Evolutionary conservation across 2,797 vertebrate genomes (phyloP), one percentile per base, ranked within the genome.

Genomic region (Schizopygopsis malacanthus): DNA sequence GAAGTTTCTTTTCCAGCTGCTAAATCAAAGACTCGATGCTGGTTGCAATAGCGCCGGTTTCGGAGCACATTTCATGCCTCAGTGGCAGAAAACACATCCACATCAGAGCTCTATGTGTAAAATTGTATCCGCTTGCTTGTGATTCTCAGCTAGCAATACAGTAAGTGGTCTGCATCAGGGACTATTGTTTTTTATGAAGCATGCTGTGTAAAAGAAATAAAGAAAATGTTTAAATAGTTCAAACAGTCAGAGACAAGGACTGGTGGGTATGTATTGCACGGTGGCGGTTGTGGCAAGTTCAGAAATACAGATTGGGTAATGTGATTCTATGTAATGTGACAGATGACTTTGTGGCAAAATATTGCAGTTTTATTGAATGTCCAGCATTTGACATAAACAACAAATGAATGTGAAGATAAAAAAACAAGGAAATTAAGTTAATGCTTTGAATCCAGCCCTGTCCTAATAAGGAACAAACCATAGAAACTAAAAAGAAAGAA

Each of bases 1-100:
- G 50, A 83, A 84, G 56, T 59, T 91, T 88, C 90, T 90, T 54
- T 81, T 84, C 86, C 90, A 92, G 87, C 88, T 88, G 92, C 85
- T 85, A 59, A 87, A 89, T 91, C 82, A 88, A 87, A 93, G 86
- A 65, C 81, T 88, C 79, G 83, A 89, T 80, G 79, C 79, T 90
- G 86, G 81, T 83, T 87, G 86, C 91, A 87, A 89, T 89, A 91
- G 91, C 52, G 69, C 87, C 67, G 83, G 90, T 90, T 90, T 91
- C 80, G 79, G 67, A 89, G 90, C 79, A 85, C 79, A 87, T 91
- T 87, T 91, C 84, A 89, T 80, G 86, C 5, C 85, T 88, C 22
- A 79, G 80, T 84, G 87, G 73, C 86, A 87, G 76, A 72, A 85
- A 82, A 86, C 89, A 86, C 37, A 6, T 82, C 83, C 79, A 61